These are phyloP conservation scores for Conops quadrifasciatus DNA, from an alignment of 2,888 invertebrate genomes.

Conservation along the genomic window DNA sequence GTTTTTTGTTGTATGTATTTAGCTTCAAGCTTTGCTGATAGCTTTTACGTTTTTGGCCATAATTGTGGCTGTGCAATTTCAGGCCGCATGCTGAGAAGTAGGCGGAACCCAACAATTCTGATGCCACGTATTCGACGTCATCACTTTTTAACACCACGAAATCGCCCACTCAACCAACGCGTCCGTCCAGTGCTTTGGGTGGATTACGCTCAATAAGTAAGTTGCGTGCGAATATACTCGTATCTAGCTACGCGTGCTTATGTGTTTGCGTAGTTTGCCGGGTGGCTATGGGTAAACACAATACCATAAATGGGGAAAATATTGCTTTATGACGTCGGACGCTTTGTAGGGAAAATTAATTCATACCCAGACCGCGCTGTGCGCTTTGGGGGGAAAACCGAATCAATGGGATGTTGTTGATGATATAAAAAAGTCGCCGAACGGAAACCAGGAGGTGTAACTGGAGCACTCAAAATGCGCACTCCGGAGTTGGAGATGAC, in stretches of 20 bases:
- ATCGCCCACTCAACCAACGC: conserved; percentile 15
- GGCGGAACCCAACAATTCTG: conserved; percentile 44
- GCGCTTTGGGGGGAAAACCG: not conserved
- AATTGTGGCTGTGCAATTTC: conserved; percentile 48
- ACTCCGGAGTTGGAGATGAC: conserved; percentile 32
- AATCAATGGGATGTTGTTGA: not conserved
- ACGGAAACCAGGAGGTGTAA: conserved; percentile 41
- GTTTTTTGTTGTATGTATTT: too few relatives aligned
- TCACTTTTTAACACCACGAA: conserved; percentile 33
- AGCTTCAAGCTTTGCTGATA: too few relatives aligned
- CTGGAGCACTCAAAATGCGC: conserved; percentile 36
- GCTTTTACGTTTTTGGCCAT: conserved; percentile 34
- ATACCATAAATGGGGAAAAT: conserved; percentile 27
- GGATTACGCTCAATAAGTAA: conserved; percentile 32
- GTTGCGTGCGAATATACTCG: not conserved
- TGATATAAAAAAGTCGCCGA: conserved; percentile 33
- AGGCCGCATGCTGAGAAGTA: conserved; percentile 47
- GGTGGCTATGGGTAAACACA: not conserved
- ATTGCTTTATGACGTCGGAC: conserved; percentile 34
- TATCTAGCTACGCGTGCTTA: not conserved
- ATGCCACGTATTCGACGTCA: conserved; percentile 38
- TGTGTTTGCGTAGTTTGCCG: not conserved
- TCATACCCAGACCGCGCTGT: conserved; percentile 6
- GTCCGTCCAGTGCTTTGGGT: conserved; percentile 16
- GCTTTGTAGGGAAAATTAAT: conserved; percentile 29